A percentile compares a stretch with the other conserved stretches of the same genome.
Conservation (phyloP, 2,888 invertebrate species). For the Scaptodrosophila latifasciaeformis region DNA sequence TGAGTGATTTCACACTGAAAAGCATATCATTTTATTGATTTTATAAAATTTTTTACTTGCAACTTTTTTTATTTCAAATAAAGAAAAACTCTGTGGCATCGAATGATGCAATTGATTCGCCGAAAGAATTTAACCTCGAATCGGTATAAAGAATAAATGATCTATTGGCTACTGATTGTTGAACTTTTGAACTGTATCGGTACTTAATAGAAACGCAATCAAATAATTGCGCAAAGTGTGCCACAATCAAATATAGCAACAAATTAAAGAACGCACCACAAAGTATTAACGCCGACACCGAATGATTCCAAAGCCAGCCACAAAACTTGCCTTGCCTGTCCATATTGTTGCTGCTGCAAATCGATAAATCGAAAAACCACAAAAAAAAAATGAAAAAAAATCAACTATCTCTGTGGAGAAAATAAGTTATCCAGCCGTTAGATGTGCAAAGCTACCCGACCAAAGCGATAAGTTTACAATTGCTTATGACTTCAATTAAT, state of each 20-base stretch:
- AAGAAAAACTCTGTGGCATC: background rate
- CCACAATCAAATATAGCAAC: constrained; percentile 68
- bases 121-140: constrained; percentile 47
- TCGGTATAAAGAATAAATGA: constrained; percentile 35
- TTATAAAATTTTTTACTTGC: too few species aligned
- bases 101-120: constrained; percentile 8
- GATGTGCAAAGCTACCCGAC: constrained; percentile 16
- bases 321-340: too few species aligned
- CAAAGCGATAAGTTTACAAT: constrained; percentile 68
- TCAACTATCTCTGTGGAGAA: constrained; percentile 24
- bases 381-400: constrained; percentile 25
- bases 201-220: constrained; percentile 67
- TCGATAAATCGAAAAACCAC: constrained; percentile 57
- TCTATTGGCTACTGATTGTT: constrained; percentile 61
- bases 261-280: constrained; percentile 46
- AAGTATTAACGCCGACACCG: constrained; percentile 52
- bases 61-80: too few species aligned
- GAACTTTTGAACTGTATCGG: constrained; percentile 63
- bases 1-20: too few species aligned
- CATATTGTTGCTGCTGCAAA: constrained; percentile 41
- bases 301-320: too few species aligned
- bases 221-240: constrained; percentile 70
- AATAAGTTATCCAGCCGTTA: constrained; percentile 43
- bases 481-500: constrained; percentile 70
- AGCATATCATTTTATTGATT: too few species aligned